Conservation (phyloP, 2,888 invertebrate genomes). For the Liodrosophila aerea region DNA sequence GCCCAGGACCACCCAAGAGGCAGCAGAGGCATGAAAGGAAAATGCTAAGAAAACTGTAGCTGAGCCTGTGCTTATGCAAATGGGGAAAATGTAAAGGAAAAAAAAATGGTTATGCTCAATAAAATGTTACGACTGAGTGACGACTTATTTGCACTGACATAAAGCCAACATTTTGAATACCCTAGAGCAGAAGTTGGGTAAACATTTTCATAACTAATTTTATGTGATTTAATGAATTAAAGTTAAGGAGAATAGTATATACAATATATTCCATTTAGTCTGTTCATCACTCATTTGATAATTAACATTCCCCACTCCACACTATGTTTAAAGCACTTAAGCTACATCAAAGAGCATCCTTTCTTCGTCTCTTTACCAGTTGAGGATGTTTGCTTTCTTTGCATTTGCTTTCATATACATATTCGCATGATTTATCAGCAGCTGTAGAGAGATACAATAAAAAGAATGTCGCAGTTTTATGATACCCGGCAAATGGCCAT, state of each 20-base stretch:
- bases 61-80: constrained; percentile 66
- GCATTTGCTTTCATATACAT: constrained; percentile 35
- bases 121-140: constrained; percentile 59
- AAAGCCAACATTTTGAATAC: too few species aligned
- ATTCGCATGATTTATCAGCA: constrained; percentile 72
- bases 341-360: too few species aligned
- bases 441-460: constrained; percentile 62
- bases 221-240: too few species aligned
- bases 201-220: too few species aligned
- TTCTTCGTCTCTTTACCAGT: too few species aligned
- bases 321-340: too few species aligned
- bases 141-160: background rate
- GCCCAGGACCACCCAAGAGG: constrained; percentile 28
- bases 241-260: too few species aligned
- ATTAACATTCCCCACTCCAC: too few species aligned
- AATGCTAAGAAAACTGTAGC: background rate
- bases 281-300: too few species aligned
- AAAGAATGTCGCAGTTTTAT: constrained; percentile 75
- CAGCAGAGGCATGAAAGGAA: background rate
- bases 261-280: too few species aligned
- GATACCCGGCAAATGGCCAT: constrained; percentile 70
- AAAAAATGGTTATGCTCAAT: constrained; percentile 57
- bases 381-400: background rate
- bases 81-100: constrained; percentile 28
- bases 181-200: background rate